Base-by-base conservation (phyloP, 2,888 invertebrate genomes). In the Mactromeris polynyma region DNA sequence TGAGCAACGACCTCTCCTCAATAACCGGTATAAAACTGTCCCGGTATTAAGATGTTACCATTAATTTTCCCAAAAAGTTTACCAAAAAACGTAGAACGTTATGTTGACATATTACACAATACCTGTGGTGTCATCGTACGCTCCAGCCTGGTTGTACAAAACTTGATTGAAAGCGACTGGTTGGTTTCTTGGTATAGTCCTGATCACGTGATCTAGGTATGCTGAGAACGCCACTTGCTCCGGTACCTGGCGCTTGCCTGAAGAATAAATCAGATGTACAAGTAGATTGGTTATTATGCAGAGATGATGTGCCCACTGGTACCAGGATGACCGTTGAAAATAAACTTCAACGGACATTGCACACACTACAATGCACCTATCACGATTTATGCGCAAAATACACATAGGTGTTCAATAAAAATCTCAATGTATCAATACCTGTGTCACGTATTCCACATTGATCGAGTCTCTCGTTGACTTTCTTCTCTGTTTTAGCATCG, bases 171-270 rank as follows among this genome's bases (percentile, higher is more conserved):
- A 88, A 7, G 78, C 42, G 26, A 90, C 79, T 19, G 90, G 46
- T 26, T 84, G 78, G 51, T 86, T 85, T 26, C 36, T 21, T 14
- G 38, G 38, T 14, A 90, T 73, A 21, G 51, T 81, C 19, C 80
- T 78, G 7, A 88, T n/a, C 17, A 77, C 64, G 42, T 90, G 88
- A 38, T 90, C 90, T n/a, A 90, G 79, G 51, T 86, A 90, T 17
- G 90, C 88, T 7, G 88, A 85, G 79, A 90, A 90, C 4, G 87
- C 89, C 38, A 89, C 69, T 19, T 33, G 46, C n/a, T 78, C 85
- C 17, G 85, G 42, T 11, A 33, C 33, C 46, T 81, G 46, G 33
- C 81, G 54, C 31, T 46, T 31, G 3, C 14, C n/a, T 46, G n/a
- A 51, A 51, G 26, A 19, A 54, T 14, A 26, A 54, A 11, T 54